phyloP scores from a whole-genome alignment of 2,113 vertebrate genomes.

The Galbula dea region DNA sequence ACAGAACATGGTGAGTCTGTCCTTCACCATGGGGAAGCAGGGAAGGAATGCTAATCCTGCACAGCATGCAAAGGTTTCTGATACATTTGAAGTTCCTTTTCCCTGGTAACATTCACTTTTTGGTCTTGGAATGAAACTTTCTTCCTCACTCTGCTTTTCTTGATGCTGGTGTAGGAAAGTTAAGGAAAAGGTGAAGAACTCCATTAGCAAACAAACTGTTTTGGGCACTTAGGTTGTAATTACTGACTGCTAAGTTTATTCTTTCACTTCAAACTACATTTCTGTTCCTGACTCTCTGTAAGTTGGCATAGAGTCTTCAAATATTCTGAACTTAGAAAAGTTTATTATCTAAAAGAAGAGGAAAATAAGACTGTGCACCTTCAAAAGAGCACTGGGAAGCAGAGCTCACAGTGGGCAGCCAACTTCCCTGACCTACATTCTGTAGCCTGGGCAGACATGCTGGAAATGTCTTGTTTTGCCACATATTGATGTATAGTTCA shows the following conservation, averaged over 20 bases:
- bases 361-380: neutral
- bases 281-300: neutral
- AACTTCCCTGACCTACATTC: neutral
- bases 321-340: neutral
- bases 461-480: neutral
- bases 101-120: neutral
- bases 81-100: neutral
- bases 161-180: neutral
- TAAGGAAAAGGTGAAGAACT: neutral
- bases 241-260: neutral
- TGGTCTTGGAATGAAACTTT: neutral
- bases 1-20: conserved; percentile 75
- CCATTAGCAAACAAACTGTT: neutral
- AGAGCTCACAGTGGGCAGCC: neutral
- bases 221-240: neutral
- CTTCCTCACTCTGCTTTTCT: neutral
- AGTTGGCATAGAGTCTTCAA: neutral
- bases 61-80: neutral
- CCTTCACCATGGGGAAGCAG: too few species aligned
- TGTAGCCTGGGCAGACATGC: neutral
- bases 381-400: neutral
- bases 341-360: neutral
- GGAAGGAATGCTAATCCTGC: neutral
- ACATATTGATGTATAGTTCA: neutral
- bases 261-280: neutral